Conservation (phyloP, 1,140 invertebrate species). For the Bradysia coprophila region DNA sequence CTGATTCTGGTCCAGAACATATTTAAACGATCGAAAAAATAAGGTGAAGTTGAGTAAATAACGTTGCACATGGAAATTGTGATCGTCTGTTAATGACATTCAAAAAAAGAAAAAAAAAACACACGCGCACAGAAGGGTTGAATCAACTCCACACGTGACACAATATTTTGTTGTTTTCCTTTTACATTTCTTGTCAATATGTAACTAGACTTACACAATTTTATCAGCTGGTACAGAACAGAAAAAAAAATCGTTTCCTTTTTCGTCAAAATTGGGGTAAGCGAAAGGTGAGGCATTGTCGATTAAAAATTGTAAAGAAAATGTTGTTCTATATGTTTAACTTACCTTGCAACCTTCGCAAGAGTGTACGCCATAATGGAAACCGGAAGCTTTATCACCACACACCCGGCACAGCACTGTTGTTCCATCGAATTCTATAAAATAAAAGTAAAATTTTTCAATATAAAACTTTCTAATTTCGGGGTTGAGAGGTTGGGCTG, state of each 20-base stretch:
- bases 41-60: too few species aligned
- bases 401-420: conserved; percentile 95
- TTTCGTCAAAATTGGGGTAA: too few species aligned
- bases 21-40: too few species aligned
- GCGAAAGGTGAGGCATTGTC: too few species aligned
- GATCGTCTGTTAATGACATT: too few species aligned
- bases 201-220: neutral
- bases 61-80: too few species aligned
- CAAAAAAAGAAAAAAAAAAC: too few species aligned
- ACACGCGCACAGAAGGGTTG: too few species aligned
- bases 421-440: conserved; percentile 97
- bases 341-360: conserved; percentile 99
- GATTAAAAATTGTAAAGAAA: too few species aligned
- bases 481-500: neutral
- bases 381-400: conserved; percentile 96
- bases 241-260: neutral
- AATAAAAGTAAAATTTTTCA: conserved; percentile 15
- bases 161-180: neutral
- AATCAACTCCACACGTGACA: too few species aligned
- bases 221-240: neutral
- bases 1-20: too few species aligned
- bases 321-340: neutral
- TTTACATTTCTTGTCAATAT: too few species aligned
- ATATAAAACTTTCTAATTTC: conserved; percentile 1
- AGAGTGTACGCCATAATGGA: conserved; percentile 98